A percentile compares a stretch with the other conserved stretches of the same genome.
Evolutionary conservation across 1,140 invertebrate species (phyloP).

Genomic region (Tetramorium alpestre): DNA sequence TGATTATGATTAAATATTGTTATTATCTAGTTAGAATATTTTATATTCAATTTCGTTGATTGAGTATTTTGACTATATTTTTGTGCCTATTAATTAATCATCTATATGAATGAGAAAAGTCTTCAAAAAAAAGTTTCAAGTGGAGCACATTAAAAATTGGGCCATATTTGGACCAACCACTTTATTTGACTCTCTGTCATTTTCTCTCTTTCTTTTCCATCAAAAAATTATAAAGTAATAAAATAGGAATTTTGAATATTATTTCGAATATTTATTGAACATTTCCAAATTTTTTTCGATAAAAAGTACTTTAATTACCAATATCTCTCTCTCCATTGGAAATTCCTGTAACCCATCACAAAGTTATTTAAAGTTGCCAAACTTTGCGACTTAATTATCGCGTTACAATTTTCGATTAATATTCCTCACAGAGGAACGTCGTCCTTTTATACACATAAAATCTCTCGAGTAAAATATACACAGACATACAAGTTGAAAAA

Average conservation of each 20-base stretch:
- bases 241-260: neutral
- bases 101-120: neutral
- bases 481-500: neutral
- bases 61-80: neutral
- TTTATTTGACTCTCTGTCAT: neutral
- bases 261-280: conserved; percentile 10
- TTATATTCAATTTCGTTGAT: neutral
- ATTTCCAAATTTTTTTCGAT: conserved; percentile 7
- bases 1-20: neutral
- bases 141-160: neutral
- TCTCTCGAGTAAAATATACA: neutral
- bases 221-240: neutral
- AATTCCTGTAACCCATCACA: conserved; percentile 14
- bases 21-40: neutral
- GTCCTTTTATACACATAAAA: conserved; percentile 4
- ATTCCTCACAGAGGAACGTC: conserved; percentile 9
- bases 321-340: conserved; percentile 2
- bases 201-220: neutral
- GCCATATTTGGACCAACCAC: neutral
- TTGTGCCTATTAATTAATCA: neutral
- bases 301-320: conserved; percentile 33
- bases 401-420: conserved; percentile 56
- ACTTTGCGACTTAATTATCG: conserved; percentile 46
- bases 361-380: conserved; percentile 57
- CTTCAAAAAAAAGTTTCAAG: neutral